phyloP scores from a whole-genome alignment of 30 jellyfish, hydroid and myxozoan species.

The Aurelia aurita region DNA sequence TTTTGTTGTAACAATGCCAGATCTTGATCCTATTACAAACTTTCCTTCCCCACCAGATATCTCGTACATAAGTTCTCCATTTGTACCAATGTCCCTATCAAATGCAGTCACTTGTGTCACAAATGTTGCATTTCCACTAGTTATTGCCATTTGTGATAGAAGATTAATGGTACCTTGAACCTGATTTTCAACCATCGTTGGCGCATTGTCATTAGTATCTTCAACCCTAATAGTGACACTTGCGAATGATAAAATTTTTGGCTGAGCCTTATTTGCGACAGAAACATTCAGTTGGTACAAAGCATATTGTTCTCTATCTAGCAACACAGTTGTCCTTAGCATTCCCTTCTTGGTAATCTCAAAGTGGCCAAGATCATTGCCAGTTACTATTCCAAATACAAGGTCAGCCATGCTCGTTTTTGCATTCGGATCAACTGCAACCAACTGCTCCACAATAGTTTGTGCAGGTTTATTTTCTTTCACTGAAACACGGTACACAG shows the following conservation, averaged over 20 bases:
- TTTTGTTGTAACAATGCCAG: constrained; percentile 70
- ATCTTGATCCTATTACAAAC: constrained; percentile 37
- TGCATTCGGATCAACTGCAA: constrained; percentile 67
- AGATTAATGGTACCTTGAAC: background rate
- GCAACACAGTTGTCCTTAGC: constrained; percentile 25
- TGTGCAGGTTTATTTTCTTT: constrained; percentile 59
- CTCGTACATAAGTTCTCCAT: constrained; percentile 47
- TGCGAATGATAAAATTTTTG: constrained; percentile 63
- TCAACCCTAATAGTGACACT: constrained; percentile 68
- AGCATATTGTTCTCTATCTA: constrained; percentile 58
- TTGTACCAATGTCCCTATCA: constrained; percentile 68
- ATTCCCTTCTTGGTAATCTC: constrained; percentile 39
- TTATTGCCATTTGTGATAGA: constrained; percentile 49
- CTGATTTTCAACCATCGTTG: constrained; percentile 20
- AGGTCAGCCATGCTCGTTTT: constrained; percentile 12
- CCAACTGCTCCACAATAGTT: constrained; percentile 54
- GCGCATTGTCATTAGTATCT: constrained; percentile 92
- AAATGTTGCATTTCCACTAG: constrained; percentile 38
- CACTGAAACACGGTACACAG: constrained; percentile 67
- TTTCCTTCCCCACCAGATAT: background rate
- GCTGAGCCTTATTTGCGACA: constrained; percentile 27
- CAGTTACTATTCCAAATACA: constrained; percentile 50
- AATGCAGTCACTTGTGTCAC: constrained; percentile 54
- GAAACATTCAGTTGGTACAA: constrained; percentile 52
- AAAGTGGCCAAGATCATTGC: constrained; percentile 68